Conservation (phyloP, 1,140 invertebrate genomes). For the Lepidotrigona ventralis region DNA sequence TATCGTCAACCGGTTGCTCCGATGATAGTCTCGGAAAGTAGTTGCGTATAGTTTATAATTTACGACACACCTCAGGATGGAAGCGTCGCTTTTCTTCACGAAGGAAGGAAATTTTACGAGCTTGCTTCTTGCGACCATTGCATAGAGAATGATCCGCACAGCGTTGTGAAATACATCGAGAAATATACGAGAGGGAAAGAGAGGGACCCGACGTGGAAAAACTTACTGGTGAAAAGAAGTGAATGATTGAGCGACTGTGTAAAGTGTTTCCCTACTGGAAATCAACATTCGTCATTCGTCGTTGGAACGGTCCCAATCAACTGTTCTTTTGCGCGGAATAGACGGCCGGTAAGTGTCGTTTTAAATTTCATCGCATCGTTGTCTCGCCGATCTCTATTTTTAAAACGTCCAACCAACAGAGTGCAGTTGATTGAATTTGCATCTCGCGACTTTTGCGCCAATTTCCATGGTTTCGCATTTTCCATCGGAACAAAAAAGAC, state of each 20-base stretch:
- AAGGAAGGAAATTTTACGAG: background rate
- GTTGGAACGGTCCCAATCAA: background rate
- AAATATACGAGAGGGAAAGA: no score
- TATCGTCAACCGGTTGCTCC: background rate
- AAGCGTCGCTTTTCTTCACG: background rate
- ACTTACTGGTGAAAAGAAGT: no score
- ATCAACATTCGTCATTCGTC: slow-evolving; percentile 29
- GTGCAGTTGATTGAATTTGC: background rate
- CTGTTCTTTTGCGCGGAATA: background rate
- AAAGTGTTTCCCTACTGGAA: no score
- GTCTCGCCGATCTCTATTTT: slow-evolving; percentile 4
- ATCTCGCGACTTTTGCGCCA: background rate
- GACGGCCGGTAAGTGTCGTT: background rate
- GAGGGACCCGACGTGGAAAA: no score
- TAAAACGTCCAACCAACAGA: background rate
- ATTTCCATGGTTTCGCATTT: background rate
- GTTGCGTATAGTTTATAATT: slow-evolving; percentile 34
- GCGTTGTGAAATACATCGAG: background rate
- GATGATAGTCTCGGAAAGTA: background rate
- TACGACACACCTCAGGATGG: background rate
- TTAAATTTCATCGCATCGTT: slow-evolving; percentile 24
- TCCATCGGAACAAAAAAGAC: background rate
- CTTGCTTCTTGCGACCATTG: background rate
- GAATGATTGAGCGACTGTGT: background rate
- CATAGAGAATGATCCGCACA: background rate